These are phyloP conservation scores for Oryzias curvinotus DNA, from an alignment of 2,113 vertebrate genomes.

Conservation along the genomic window DNA sequence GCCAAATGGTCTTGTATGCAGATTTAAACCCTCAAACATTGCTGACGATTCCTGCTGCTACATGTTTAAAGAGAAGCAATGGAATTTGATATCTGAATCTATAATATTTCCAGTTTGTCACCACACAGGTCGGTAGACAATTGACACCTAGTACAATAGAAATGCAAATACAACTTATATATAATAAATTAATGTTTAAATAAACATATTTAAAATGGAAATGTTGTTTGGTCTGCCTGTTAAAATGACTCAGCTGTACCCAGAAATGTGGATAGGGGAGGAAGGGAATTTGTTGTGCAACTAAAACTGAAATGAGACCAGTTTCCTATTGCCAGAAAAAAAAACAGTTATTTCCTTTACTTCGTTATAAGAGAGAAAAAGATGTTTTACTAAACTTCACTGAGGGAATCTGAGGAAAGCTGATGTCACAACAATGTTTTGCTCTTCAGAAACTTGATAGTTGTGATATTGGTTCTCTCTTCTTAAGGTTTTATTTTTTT, in stretches of 20 bases:
- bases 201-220: neutral
- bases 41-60: conserved; percentile 34
- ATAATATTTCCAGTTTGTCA: conserved; percentile 46
- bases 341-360: conserved; percentile 54
- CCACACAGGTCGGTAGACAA: conserved; percentile 41
- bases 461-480: conserved; percentile 16
- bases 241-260: conserved; percentile 34
- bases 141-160: conserved; percentile 33
- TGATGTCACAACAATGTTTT: conserved; percentile 21
- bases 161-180: conserved; percentile 50
- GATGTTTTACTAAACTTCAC: conserved; percentile 54
- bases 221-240: conserved; percentile 10
- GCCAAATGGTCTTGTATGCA: conserved; percentile 19
- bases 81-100: conserved; percentile 15
- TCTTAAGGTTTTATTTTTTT: too few species aligned
- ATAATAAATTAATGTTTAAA: conserved; percentile 32
- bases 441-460: conserved; percentile 31
- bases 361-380: conserved; percentile 58
- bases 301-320: conserved; percentile 43
- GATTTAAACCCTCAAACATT: conserved; percentile 13
- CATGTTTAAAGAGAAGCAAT: conserved; percentile 35
- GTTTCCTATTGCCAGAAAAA: conserved; percentile 51
- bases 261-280: conserved; percentile 45
- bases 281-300: conserved; percentile 44
- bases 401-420: conserved; percentile 26